phyloP scores from a whole-genome alignment of 2,797 vertebrate genomes.

The Carduelis carduelis region DNA sequence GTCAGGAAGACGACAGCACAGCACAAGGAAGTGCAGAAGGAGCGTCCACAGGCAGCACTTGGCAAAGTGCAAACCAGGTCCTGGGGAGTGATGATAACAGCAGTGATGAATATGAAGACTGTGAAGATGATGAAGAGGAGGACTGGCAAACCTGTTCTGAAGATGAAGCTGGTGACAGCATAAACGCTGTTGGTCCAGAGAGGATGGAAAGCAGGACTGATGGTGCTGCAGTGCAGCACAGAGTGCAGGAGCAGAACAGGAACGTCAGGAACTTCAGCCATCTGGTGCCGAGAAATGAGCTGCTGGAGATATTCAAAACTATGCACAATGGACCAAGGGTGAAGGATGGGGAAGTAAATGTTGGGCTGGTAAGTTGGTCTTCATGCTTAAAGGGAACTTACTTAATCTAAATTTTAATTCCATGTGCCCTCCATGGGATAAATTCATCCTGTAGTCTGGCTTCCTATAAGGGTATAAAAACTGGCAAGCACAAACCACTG shows the following conservation, averaged over 20 bases:
- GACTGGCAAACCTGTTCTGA: conserved; percentile 74
- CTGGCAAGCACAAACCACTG: background rate
- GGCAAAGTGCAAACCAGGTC: background rate
- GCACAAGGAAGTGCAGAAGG: background rate
- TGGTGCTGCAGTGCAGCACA: background rate
- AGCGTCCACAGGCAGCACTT: background rate
- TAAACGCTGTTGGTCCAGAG: conserved; percentile 61
- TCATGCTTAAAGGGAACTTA: background rate
- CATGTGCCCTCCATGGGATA: background rate
- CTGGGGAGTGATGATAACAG: background rate
- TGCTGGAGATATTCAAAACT: conserved; percentile 84
- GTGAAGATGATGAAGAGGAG: conserved; percentile 70
- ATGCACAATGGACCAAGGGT: conserved; percentile 78
- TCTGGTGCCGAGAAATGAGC: conserved; percentile 86
- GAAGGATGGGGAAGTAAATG: conserved; percentile 87
- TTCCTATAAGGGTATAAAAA: background rate
- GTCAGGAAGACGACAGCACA: background rate
- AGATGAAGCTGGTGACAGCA: conserved; percentile 68
- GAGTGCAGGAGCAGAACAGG: background rate
- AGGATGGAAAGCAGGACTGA: background rate
- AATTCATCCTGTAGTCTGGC: background rate
- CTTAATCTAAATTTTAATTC: background rate
- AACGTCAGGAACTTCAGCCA: conserved; percentile 82
- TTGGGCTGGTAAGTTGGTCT: conserved; percentile 81
- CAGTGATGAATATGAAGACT: conserved; percentile 74